Evolutionary conservation across 2,888 invertebrate genomes (phyloP).

Genomic region (Teinopalpus imperialis): DNA sequence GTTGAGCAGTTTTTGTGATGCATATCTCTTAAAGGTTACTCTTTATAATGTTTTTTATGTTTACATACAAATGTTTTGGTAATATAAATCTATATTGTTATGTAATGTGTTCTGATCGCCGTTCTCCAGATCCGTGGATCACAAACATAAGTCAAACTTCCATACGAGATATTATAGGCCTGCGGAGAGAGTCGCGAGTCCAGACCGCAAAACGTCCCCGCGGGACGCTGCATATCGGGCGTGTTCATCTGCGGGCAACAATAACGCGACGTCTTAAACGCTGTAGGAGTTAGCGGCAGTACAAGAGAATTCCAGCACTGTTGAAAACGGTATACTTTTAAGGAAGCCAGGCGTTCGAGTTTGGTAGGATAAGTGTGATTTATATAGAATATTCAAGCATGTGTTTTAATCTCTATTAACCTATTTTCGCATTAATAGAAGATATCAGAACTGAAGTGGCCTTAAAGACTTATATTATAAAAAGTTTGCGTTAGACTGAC

Average conservation of each 20-base stretch:
- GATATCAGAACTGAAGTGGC: too few species aligned
- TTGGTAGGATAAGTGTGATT: too few species aligned
- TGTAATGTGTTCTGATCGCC: conserved; percentile 10
- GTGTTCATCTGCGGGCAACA: conserved; percentile 28
- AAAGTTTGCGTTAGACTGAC: too few species aligned
- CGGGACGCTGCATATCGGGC: conserved; percentile 39
- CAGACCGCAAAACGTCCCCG: conserved; percentile 65
- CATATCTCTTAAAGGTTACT: too few species aligned
- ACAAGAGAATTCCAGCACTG: conserved; percentile 12
- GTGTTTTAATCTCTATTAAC: too few species aligned
- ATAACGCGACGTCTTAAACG: conserved; percentile 13
- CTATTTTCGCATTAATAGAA: too few species aligned
- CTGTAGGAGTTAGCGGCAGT: conserved; percentile 1
- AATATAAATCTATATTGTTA: too few species aligned
- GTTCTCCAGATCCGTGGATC: conserved; percentile 33
- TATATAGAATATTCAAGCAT: too few species aligned
- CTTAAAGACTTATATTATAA: too few species aligned
- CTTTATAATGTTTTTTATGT: too few species aligned
- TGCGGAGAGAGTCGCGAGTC: conserved; percentile 52
- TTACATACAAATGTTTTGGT: too few species aligned
- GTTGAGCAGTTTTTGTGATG: too few species aligned
- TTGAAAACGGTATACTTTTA: neutral
- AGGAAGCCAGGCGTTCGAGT: neutral
- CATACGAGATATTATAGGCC: conserved; percentile 53
- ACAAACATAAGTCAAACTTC: conserved; percentile 55